Evolutionary conservation across 2,888 invertebrate species (phyloP).

Genomic region (Rotaria socialis): DNA sequence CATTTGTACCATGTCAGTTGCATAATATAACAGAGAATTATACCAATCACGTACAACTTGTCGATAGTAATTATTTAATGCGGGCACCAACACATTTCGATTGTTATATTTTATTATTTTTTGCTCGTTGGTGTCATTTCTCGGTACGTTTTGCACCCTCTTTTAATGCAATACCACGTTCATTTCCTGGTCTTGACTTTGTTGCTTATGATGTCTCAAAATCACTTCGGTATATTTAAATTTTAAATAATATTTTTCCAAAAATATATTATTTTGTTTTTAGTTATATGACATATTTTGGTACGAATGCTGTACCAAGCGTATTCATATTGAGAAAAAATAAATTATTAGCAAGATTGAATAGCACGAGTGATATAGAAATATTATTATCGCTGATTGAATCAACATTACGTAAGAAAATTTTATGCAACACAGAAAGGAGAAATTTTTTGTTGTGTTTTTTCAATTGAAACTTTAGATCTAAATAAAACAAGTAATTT

Average conservation of each 20-base stretch:
- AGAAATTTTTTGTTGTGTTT: not conserved
- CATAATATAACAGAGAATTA: conserved; percentile 11
- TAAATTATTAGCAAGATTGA: conserved; percentile 76
- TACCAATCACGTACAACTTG: conserved; percentile 12
- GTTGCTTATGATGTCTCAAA: conserved; percentile 80
- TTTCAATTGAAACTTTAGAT: not conserved
- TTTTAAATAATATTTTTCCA: not conserved
- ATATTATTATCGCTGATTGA: conserved; percentile 1
- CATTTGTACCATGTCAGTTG: not conserved
- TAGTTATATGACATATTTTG: conserved; percentile 76
- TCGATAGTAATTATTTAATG: conserved; percentile 31
- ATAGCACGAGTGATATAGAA: conserved; percentile 63
- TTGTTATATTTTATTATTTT: conserved; percentile 25
- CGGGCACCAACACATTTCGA: conserved; percentile 21
- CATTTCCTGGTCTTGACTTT: conserved; percentile 78
- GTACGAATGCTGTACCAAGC: conserved; percentile 82
- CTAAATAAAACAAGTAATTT: not conserved
- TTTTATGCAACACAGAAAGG: too few relatives aligned
- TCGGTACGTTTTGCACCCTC: conserved; percentile 82
- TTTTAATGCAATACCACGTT: conserved; percentile 80
- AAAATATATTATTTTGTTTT: conserved; percentile 34
- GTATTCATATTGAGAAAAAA: conserved; percentile 83
- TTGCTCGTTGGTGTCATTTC: conserved; percentile 61
- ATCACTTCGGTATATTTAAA: conserved; percentile 65
- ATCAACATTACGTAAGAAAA: conserved; percentile 18